Evolutionary conservation across 1,140 invertebrate genomes (phyloP).

Genomic region (Diuraphis noxia): DNA sequence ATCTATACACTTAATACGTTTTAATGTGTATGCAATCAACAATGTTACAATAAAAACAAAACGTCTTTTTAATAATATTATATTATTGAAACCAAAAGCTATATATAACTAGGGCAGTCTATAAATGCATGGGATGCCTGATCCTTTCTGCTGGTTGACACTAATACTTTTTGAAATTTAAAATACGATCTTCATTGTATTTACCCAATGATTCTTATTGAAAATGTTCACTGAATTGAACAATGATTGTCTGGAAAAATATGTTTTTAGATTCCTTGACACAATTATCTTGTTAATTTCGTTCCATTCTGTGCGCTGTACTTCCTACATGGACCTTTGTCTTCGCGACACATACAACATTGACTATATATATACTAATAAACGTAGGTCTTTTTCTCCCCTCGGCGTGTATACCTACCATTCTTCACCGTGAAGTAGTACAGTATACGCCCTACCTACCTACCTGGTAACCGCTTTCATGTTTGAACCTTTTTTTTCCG

Average conservation of each 20-base stretch:
- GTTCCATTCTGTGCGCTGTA: not conserved
- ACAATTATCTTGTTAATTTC: constrained; percentile 37
- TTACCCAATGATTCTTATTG: constrained; percentile 26
- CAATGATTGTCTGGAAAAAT: not conserved
- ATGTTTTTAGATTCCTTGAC: constrained; percentile 20
- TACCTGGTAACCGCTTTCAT: constrained; percentile 8
- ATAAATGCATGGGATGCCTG: not conserved
- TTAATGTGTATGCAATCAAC: not conserved
- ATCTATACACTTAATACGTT: not conserved
- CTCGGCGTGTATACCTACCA: not conserved
- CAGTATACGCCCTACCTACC: not conserved
- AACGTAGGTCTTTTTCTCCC: not conserved
- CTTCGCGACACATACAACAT: constrained; percentile 31
- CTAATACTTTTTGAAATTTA: constrained; percentile 25
- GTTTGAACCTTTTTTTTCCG: constrained; percentile 40
- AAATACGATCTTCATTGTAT: constrained; percentile 28
- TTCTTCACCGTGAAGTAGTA: not conserved
- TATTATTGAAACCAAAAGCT: not conserved
- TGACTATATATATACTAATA: not conserved
- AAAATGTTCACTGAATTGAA: constrained; percentile 22
- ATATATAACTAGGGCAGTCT: not conserved
- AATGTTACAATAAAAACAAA: not conserved
- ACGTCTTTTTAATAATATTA: not conserved
- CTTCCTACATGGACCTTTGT: constrained; percentile 17
- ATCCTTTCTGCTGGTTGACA: not conserved